Evolutionary conservation across 2,797 vertebrate genomes (phyloP).

Genomic region (Botia almorhae): DNA sequence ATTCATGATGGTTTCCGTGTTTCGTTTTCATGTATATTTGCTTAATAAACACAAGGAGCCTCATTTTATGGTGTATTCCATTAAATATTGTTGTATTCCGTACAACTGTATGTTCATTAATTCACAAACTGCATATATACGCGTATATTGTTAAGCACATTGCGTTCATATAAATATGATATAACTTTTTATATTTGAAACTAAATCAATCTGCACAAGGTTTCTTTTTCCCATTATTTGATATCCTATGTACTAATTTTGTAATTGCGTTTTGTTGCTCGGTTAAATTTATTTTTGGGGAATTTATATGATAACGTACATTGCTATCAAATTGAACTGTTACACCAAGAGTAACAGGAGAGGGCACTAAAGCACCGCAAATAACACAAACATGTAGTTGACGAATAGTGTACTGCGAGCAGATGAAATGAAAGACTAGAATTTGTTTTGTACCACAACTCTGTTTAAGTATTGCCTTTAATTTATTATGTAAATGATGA

Average conservation of each 20-base stretch:
- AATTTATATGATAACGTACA: slow-evolving; percentile 45
- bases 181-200: slow-evolving; percentile 34
- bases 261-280: slow-evolving; percentile 26
- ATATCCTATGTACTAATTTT: too few species aligned
- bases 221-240: too few species aligned
- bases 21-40: background rate
- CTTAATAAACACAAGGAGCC: background rate
- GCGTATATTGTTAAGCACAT: background rate
- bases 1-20: background rate
- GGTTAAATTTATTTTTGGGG: slow-evolving; percentile 43
- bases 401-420: background rate
- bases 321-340: slow-evolving; percentile 48
- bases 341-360: slow-evolving; percentile 3
- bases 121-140: background rate
- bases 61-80: too few species aligned
- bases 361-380: slow-evolving; percentile 9
- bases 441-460: background rate
- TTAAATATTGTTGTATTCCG: too few species aligned
- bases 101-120: background rate
- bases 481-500: too few species aligned
- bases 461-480: too few species aligned
- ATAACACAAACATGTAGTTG: background rate
- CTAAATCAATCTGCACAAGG: slow-evolving; percentile 44
- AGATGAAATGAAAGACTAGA: background rate
- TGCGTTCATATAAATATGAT: too few species aligned